phyloP scores from a whole-genome alignment of 2,888 invertebrate species.

The Dryobotodes eremita region DNA sequence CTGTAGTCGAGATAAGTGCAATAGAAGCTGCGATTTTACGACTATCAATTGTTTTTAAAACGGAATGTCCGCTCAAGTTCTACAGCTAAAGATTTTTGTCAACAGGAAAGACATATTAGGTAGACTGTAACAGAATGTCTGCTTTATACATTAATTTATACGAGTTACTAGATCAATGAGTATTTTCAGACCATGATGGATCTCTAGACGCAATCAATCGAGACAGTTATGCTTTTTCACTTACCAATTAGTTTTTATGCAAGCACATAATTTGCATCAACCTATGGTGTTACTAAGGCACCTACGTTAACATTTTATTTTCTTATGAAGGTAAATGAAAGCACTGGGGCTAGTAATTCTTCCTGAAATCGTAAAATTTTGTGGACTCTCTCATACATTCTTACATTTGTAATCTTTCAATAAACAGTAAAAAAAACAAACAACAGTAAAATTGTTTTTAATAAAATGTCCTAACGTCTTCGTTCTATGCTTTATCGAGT shows the following conservation, averaged over 20 bases:
- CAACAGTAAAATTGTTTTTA: conserved; percentile 9
- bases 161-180: conserved; percentile 7
- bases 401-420: not conserved
- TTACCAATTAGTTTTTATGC: not conserved
- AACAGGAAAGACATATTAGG: not conserved
- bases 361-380: not conserved
- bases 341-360: too few species aligned
- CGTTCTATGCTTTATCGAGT: conserved; percentile 2
- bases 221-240: not conserved
- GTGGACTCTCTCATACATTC: not conserved
- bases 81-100: too few species aligned
- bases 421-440: not conserved
- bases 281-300: too few species aligned
- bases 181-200: conserved; percentile 23
- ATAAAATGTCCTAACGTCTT: conserved; percentile 25
- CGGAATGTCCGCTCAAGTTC: too few species aligned
- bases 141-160: not conserved
- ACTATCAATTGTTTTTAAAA: too few species aligned
- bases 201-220: conserved; percentile 3
- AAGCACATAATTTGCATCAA: not conserved
- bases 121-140: conserved; percentile 15
- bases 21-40: too few species aligned
- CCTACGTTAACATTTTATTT: not conserved
- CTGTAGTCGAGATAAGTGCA: too few species aligned
- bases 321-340: too few species aligned